Conservation (phyloP, 92 coral and sea anemone genomes). For the Porites divaricata region DNA sequence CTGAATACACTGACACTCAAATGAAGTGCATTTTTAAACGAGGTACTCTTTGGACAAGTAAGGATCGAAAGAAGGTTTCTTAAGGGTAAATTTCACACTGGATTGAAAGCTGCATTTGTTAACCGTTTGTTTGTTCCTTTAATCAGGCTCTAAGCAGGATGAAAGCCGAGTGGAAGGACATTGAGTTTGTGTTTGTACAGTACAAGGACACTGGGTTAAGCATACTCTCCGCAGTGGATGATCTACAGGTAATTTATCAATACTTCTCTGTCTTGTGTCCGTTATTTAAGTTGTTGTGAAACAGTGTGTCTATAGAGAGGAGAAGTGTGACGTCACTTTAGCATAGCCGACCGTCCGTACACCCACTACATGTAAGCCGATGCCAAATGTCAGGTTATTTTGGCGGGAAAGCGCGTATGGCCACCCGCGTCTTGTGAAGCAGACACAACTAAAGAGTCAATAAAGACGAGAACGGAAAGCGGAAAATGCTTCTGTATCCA, state of each 20-base stretch:
- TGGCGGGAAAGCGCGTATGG: too few relatives aligned
- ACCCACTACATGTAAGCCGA: too few relatives aligned
- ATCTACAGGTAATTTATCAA: constrained; percentile 72
- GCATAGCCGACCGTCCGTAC: too few relatives aligned
- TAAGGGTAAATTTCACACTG: too few relatives aligned
- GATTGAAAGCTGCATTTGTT: not conserved
- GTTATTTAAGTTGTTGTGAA: not conserved
- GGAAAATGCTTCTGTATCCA: too few relatives aligned
- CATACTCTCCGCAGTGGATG: constrained; percentile 97
- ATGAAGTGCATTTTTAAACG: too few relatives aligned
- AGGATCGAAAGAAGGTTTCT: not conserved
- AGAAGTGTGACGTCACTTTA: not conserved
- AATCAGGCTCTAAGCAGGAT: constrained; percentile 86
- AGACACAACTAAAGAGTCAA: too few relatives aligned
- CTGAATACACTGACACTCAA: too few relatives aligned
- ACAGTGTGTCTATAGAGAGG: not conserved
- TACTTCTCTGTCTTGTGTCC: not conserved
- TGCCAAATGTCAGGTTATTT: too few relatives aligned
- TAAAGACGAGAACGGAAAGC: too few relatives aligned
- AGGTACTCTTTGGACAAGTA: not conserved
- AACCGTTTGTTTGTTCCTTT: constrained; percentile 1
- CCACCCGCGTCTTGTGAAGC: too few relatives aligned
- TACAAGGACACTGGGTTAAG: constrained; percentile 96
- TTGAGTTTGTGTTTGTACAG: constrained; percentile 90
- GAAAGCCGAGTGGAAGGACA: constrained; percentile 88